Base-by-base conservation (phyloP, 2,888 invertebrate species). In the Cryptocheilus praepositus region DNA sequence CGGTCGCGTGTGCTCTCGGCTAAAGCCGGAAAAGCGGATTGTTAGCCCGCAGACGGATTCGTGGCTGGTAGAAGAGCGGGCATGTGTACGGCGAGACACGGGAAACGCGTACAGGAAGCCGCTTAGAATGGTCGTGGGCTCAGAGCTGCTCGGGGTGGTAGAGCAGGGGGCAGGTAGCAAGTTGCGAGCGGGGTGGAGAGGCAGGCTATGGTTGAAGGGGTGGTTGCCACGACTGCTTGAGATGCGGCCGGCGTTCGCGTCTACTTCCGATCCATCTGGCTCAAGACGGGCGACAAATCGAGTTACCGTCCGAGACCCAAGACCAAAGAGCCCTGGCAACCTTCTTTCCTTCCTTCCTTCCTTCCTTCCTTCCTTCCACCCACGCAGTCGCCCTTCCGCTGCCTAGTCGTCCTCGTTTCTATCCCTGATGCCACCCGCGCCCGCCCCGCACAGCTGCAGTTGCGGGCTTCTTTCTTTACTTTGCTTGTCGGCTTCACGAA, bases 231-330 rank as follows among this genome's bases (percentile, higher is more conserved):
- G 71, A 73, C 82, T 84, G 81, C 77, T 84, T 84, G 80, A 82
- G 80, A 84, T 84, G 84, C 84, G 85, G 82, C 78, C 73, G 77
- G 80, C 82, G 80, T 84, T 76, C 82, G 81, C 80, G 82, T 85
- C 85, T 84, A 84, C 84, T 84, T 84, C 85, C 85, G 85, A 84
- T 84, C 84, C 85, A 84, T 84, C 84, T 85, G 84, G 82, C 84
- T 84, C 84, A 82, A 83, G 85, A 85, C 85, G 83, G 84, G 82
- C 85, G 85, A 85, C 84, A 84, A 84, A 84, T 84, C 84, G 84
- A 84, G 84, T 84, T 85, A 84, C 84, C 84, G 80, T 67, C 76
- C 80, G 74, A 81, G 80, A 83, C 77, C 82, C 78, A 76, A 84
- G 83, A 84, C 83, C 85, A 83, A 84, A 84, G 84, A 84, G 79